Conservation (phyloP, 2,888 invertebrate species). For the Xestia rhomboidea region DNA sequence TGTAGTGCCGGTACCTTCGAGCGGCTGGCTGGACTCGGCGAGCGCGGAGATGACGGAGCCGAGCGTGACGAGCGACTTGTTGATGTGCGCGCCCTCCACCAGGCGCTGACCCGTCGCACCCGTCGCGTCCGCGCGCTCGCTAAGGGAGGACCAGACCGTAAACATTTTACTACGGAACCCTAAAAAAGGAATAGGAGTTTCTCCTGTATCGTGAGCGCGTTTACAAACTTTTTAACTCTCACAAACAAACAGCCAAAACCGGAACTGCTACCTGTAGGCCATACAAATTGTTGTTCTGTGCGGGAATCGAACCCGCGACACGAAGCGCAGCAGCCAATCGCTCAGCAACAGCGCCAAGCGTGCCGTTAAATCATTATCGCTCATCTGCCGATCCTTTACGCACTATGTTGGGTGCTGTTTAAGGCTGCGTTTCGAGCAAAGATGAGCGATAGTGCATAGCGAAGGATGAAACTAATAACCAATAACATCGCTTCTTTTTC, state of each 20-base stretch:
- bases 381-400: not conserved
- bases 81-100: conserved; percentile 97
- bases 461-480: not conserved
- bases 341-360: not conserved
- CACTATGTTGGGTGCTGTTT: not conserved
- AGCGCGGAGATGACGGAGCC: conserved; percentile 97
- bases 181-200: too few relatives aligned
- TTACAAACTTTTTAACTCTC: not conserved
- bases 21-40: conserved; percentile 91
- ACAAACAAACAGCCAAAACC: not conserved
- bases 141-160: too few relatives aligned
- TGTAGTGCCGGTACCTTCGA: conserved; percentile 71
- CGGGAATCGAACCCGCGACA: not conserved
- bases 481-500: not conserved
- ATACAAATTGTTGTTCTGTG: not conserved
- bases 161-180: too few relatives aligned
- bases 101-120: conserved; percentile 97
- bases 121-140: conserved; percentile 94
- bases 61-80: conserved; percentile 96
- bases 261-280: not conserved
- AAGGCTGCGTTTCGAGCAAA: not conserved
- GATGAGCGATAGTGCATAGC: not conserved
- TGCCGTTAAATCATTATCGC: not conserved
- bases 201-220: not conserved
- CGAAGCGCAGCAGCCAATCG: not conserved